A percentile compares a stretch with the other conserved stretches of the same genome.
phyloP scores from a whole-genome alignment of 2,797 vertebrate genomes.

The Danionella dracula region DNA sequence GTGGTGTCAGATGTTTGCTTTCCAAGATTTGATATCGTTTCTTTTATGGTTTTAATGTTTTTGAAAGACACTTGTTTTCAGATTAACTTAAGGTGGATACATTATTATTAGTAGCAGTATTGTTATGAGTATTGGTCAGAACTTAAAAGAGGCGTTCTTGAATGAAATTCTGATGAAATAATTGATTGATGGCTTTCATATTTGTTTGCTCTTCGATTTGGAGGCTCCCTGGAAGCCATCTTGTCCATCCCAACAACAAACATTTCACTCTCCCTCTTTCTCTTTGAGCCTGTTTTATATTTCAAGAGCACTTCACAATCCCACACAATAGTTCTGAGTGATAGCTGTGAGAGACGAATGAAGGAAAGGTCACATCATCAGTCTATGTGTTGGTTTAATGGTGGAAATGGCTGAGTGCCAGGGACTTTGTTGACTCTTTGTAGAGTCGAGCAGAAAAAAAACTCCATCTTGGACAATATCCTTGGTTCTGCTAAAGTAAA shows the following conservation, averaged over 20 bases:
- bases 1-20: too few relatives aligned
- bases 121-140: too few relatives aligned
- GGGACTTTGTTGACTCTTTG: constrained; percentile 49
- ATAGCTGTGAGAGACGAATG: constrained; percentile 48
- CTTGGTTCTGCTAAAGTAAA: background rate
- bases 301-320: constrained; percentile 36
- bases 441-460: constrained; percentile 58
- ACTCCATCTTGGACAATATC: constrained; percentile 56
- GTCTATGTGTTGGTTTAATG: constrained; percentile 65
- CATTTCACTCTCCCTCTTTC: constrained; percentile 20
- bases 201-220: constrained; percentile 13
- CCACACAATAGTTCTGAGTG: constrained; percentile 43
- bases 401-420: constrained; percentile 56
- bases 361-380: constrained; percentile 63
- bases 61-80: too few relatives aligned
- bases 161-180: too few relatives aligned
- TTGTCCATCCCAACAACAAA: constrained; percentile 30
- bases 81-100: too few relatives aligned
- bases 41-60: too few relatives aligned
- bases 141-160: too few relatives aligned
- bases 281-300: constrained; percentile 8
- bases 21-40: too few relatives aligned
- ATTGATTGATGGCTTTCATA: constrained; percentile 50
- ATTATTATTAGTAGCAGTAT: too few relatives aligned
- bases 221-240: constrained; percentile 7